Percentiles rank a stretch among this genome's conserved stretches.
Evolutionary conservation across 1,140 invertebrate species (phyloP).

Genomic region (Bombyx mandarina): DNA sequence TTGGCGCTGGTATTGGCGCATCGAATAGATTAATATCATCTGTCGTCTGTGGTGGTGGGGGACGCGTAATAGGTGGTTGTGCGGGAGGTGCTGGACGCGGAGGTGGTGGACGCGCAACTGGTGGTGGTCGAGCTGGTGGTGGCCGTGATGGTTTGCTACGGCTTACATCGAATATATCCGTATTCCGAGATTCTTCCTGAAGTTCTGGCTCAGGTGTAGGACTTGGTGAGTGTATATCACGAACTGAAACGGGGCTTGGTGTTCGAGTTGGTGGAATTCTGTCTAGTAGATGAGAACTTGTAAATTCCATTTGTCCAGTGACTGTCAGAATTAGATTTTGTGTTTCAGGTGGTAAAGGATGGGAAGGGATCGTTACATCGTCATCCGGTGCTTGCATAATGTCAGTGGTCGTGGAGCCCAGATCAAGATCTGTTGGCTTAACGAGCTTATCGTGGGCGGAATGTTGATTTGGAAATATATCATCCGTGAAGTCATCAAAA

Average conservation of each 20-base stretch:
- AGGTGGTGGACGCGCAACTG: conserved; percentile 29
- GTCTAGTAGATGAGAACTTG: conserved; percentile 85
- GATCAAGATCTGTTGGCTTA: conserved; percentile 55
- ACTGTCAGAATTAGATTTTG: conserved; percentile 89
- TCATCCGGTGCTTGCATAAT: conserved; percentile 20
- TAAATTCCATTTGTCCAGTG: conserved; percentile 90
- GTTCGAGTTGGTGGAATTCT: conserved; percentile 85
- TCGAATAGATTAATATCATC: conserved; percentile 67
- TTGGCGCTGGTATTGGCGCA: conserved; percentile 38
- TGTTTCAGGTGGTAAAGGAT: conserved; percentile 76
- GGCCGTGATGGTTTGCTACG: conserved; percentile 55
- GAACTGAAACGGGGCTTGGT: conserved; percentile 85
- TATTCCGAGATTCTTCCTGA: conserved; percentile 21
- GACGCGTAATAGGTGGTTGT: conserved; percentile 15
- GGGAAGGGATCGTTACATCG: conserved; percentile 71
- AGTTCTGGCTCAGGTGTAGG: conserved; percentile 81
- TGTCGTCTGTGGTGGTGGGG: conserved; percentile 18
- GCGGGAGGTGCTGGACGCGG: conserved; percentile 32
- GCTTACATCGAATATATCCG: conserved; percentile 45
- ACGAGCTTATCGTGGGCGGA: conserved; percentile 26
- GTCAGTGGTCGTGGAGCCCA: conserved; percentile 39
- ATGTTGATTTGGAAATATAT: conserved; percentile 5
- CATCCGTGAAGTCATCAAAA: conserved; percentile 25
- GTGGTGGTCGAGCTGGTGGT: conserved; percentile 42
- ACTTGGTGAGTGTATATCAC: conserved; percentile 84